phyloP scores from a whole-genome alignment of 2,797 vertebrate species.

The Borostomias antarcticus region DNA sequence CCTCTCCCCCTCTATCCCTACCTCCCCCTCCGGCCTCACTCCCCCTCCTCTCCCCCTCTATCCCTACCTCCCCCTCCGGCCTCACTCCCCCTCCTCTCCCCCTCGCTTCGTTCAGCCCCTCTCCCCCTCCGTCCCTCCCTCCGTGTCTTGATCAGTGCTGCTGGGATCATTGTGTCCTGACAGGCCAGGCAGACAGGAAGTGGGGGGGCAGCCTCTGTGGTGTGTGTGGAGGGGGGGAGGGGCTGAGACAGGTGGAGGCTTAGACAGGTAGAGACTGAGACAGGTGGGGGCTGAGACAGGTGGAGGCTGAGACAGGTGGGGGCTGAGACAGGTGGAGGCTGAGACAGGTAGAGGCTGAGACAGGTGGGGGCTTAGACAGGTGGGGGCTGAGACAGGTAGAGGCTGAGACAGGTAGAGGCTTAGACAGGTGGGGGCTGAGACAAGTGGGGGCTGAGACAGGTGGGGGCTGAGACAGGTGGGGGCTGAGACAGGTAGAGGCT shows the following conservation, averaged over 20 bases:
- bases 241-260: not conserved
- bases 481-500: no score
- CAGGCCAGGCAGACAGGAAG: constrained; percentile 44
- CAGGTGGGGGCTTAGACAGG: no score
- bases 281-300: no score
- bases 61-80: not conserved
- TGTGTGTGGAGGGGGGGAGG: not conserved
- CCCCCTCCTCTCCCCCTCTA: not conserved
- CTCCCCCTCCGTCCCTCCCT: constrained; percentile 3
- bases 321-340: no score
- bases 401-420: no score
- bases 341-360: no score
- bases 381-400: no score
- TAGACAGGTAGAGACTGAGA: no score
- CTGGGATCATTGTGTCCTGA: constrained; percentile 40
- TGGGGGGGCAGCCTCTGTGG: constrained; percentile 22
- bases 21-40: not conserved
- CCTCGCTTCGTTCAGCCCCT: not conserved
- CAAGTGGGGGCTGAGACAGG: no score
- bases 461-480: no score
- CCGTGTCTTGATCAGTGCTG: constrained; percentile 26
- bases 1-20: not conserved
- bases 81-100: not conserved
- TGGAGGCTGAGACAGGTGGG: no score
- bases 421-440: no score